Evolutionary conservation across 2,113 vertebrate species (phyloP), one percentile per base, ranked within the genome.

Genomic region (Turdus rufiventris): DNA sequence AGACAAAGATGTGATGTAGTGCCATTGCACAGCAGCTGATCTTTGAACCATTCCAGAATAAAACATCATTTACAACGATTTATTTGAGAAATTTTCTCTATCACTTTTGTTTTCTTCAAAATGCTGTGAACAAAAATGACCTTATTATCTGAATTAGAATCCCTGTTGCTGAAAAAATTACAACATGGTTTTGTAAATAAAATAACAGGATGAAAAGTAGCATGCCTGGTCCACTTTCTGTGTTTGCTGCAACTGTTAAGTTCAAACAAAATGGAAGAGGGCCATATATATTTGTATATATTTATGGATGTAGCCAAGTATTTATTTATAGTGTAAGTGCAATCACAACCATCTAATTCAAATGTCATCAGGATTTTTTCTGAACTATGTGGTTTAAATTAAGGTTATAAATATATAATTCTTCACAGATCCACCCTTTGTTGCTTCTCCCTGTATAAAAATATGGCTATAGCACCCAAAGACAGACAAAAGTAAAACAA

Each of bases 11-110:
- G 14, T 47, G 84, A 66, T 48, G 25, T 81, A 73, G 53, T 86
- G 14, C 18, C 20, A 63, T 56, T 92, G 38, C 47, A 31, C 36
- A 84, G 23, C 36, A 67, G 66, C 77, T 93, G 45, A 84, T 84
- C 61, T 95, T 67, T 85, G 45, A 93, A 80, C 43, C 42, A 8
- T 47, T 96, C 19, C 28, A 83, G 74, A 96, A 94, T 85, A 95
- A 66, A 81, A 63, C 63, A 5, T 18, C 23, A 85, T 51, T 93
- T 87, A 50, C 5, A 96, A 88, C 56, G 3, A 63, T 73, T 47
- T 53, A 42, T 9, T 29, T 51, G 19, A 48, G 8, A 25, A 43
- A 17, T 33, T n/a, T 74, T 84, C 66, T 25, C 19, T 53, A 19
- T 12, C 5, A 51, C 17, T 36, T 42, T 43, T 68, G 36, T 17